Evolutionary conservation across 2,888 invertebrate genomes (phyloP), one percentile per base, ranked within the genome.

Genomic region (Myathropa florea): DNA sequence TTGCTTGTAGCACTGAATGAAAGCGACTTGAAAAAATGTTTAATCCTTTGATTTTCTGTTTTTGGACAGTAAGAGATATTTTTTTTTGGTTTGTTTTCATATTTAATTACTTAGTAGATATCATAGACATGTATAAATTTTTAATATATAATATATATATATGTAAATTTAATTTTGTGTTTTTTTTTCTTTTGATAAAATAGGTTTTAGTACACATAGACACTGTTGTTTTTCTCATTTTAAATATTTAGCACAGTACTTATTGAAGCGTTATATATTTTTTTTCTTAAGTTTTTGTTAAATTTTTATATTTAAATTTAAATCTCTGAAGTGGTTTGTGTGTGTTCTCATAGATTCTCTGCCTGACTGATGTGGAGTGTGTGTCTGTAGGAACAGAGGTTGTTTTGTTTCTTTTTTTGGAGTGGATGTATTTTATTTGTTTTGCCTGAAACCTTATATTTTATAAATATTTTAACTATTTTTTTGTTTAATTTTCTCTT

Each of bases 91-190:
- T n/a, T n/a, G n/a, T n/a, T 23, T 63, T 39, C 64, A 67, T 68
- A 24, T 72, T 65, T 28, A 68, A 77, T 83, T 68, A 77, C 65
- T 65, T 79, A 80, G 64, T 46, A 30, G 81, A 68, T 72, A 81
- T 67, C 64, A 77, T 84, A 84, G 85, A 85, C 85, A 85, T 85
- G 81, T 77, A 85, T 85, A 85, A 76, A 85, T 28, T 72, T 77
- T 55, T 60, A 75, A 75, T 76, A 36, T 46, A 33, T n/a, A 55
- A 65, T 83, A 70, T 79, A 63, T 72, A 33, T 78, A 63, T 67
- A 72, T 64, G 33, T 46, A 46, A 46, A 46, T 46, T 14, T 39
- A 39, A 39, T 18, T n/a, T 46, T 46, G 33, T 28, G 36, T 59
- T 36, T 64, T 57, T 70, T 26, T 78, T 33, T 24, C 18, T 71